Conservation (phyloP, 2,888 invertebrate species). For the Drosophila diplacantha region DNA sequence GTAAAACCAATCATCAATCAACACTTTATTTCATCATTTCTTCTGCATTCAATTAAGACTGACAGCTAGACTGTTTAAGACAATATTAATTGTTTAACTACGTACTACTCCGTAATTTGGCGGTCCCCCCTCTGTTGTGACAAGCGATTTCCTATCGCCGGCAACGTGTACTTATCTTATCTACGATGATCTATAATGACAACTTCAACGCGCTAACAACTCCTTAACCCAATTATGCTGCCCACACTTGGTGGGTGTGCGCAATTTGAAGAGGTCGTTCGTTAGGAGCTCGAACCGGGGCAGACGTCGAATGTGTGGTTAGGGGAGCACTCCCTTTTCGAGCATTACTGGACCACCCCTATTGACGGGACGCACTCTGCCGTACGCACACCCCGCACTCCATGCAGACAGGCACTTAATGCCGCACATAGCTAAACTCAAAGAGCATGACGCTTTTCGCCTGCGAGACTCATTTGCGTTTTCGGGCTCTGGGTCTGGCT, state of each 20-base stretch:
- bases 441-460: slow-evolving; percentile 63
- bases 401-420: slow-evolving; percentile 27
- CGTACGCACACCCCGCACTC: slow-evolving; percentile 46
- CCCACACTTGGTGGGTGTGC: slow-evolving; percentile 56
- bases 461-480: slow-evolving; percentile 67
- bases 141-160: slow-evolving; percentile 41
- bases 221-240: slow-evolving; percentile 67
- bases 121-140: slow-evolving; percentile 26
- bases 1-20: not conserved
- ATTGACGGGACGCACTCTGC: slow-evolving; percentile 38
- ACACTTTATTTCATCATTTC: not conserved
- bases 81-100: slow-evolving; percentile 31
- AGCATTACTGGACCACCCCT: slow-evolving; percentile 56
- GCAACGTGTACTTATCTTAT: slow-evolving; percentile 49
- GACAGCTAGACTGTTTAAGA: slow-evolving; percentile 17
- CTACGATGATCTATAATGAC: slow-evolving; percentile 58
- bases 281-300: slow-evolving; percentile 20
- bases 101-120: slow-evolving; percentile 26
- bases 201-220: slow-evolving; percentile 65
- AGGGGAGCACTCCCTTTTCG: slow-evolving; percentile 13
- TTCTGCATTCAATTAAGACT: slow-evolving; percentile 18
- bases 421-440: slow-evolving; percentile 38
- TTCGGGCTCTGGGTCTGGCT: slow-evolving; percentile 38
- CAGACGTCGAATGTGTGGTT: not conserved
- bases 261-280: slow-evolving; percentile 56